Evolutionary conservation across 2,888 invertebrate genomes (phyloP), one percentile per base, ranked within the genome.

Genomic region (Halictus quadricinctus): DNA sequence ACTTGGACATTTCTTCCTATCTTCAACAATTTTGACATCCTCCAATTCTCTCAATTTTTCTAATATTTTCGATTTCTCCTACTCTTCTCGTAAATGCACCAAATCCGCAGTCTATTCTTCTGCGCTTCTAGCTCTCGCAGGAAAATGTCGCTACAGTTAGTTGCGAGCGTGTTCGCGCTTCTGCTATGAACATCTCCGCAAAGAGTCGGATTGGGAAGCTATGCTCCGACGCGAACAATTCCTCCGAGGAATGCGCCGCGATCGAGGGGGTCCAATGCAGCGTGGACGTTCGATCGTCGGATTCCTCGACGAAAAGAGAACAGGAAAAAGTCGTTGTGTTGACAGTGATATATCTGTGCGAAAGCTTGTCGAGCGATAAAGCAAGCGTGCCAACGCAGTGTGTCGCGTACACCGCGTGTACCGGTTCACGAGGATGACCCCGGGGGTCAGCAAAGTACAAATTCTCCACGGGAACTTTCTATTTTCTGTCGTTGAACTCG

Each of bases 301-400:
- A 58, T 58, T 54, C 29, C 29, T 64, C 29, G 7, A 64, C 29
- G 64, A 29, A 15, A 15, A n/a, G n/a, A n/a, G n/a, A 58, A 58
- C 10, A 29, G 54, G n/a, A 12, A 36, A 36, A 58, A 36, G n/a
- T 77, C 43, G 29, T 10, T 36, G 36, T 13, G 54, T 74, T 15
- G 41, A 72, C 76, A 21, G 69, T 29, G 46, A 69, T 48, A n/a
- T 73, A 50, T 70, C 36, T 79, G 75, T 43, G 13, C 60, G 13
- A 18, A 76, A 80, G 72, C 84, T 79, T 66, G 66, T 50, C 48
- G 77, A 76, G 50, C 72, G 43, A 80, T 69, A 25, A 84, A 85
- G 84, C 85, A 78, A 75, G 84, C 80, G 72, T 77, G 74, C 80
- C 54, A 58, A 79, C 78, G 64, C 58, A 72, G 21, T 18, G 60